Evolutionary conservation across 2,888 invertebrate species (phyloP).

Genomic region (Palloptera scutellata): DNA sequence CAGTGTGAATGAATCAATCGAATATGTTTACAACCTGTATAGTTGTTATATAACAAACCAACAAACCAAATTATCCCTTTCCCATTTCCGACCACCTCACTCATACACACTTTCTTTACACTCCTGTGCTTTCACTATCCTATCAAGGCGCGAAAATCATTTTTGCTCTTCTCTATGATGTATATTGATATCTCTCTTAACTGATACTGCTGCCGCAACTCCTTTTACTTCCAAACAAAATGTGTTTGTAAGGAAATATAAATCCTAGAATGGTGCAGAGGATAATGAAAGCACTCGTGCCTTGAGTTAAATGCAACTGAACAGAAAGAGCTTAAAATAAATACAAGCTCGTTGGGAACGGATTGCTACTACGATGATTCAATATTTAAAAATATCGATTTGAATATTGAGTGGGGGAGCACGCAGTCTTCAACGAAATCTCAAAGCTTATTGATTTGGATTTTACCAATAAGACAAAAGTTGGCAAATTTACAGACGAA

Average conservation of each 20-base stretch:
- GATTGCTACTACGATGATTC: too few species aligned
- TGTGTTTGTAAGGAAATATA: neutral
- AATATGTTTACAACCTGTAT: neutral
- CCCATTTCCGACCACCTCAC: too few species aligned
- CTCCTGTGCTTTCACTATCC: slow-evolving; percentile 33
- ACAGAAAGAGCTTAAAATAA: neutral
- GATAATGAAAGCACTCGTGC: neutral
- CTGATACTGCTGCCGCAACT: too few species aligned
- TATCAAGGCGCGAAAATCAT: too few species aligned
- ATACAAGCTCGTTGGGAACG: too few species aligned
- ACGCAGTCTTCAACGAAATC: neutral
- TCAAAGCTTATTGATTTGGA: too few species aligned
- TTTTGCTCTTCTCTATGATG: slow-evolving; percentile 36
- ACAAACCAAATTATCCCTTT: neutral
- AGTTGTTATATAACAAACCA: neutral
- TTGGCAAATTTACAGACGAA: too few species aligned
- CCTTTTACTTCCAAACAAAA: neutral
- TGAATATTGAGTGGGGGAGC: too few species aligned
- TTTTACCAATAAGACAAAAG: too few species aligned
- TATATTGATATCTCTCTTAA: too few species aligned
- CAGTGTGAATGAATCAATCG: neutral
- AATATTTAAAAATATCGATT: too few species aligned
- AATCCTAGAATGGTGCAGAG: slow-evolving; percentile 6
- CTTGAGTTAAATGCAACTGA: neutral
- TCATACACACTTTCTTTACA: neutral